Conservation (phyloP, 2,888 invertebrate species). For the Augiades crinisus region DNA sequence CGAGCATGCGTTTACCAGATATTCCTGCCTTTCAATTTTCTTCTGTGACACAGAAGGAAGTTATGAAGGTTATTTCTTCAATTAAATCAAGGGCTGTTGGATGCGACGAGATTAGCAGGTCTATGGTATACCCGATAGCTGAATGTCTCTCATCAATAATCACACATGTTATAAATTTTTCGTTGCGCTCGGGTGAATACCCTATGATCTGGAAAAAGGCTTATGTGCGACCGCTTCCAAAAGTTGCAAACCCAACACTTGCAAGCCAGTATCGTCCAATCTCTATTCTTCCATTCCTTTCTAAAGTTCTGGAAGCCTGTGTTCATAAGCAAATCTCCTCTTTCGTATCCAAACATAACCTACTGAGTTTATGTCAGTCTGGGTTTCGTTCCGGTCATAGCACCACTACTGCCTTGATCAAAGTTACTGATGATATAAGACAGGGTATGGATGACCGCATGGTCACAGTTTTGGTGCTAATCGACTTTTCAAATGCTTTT, state of each 20-base stretch:
- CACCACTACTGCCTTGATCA: conserved; percentile 2
- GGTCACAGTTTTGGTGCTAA: too few species aligned
- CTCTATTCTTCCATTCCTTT: conserved; percentile 21
- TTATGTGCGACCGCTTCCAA: conserved; percentile 17
- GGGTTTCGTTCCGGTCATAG: conserved; percentile 15
- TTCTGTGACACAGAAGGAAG: not conserved
- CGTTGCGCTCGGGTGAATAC: not conserved
- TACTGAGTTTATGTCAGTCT: not conserved
- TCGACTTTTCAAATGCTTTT: too few species aligned
- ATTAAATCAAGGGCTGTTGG: conserved; percentile 8
- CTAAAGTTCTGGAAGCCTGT: conserved; percentile 21
- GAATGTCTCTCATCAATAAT: not conserved
- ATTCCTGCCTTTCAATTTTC: not conserved
- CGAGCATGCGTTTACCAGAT: too few species aligned
- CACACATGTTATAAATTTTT: conserved; percentile 17
- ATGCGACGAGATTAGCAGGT: not conserved
- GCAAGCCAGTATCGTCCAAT: conserved; percentile 10
- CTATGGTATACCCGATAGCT: not conserved
- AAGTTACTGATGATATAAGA: conserved; percentile 22
- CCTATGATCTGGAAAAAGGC: conserved; percentile 16
- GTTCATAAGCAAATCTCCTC: conserved; percentile 12
- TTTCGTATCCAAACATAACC: not conserved
- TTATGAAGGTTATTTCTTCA: not conserved
- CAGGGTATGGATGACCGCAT: not conserved
- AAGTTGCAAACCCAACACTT: not conserved